A percentile compares a stretch with the other conserved stretches of the same genome.
Evolutionary conservation across 2,888 invertebrate genomes (phyloP).

Genomic region (Ornithoptera alexandrae): DNA sequence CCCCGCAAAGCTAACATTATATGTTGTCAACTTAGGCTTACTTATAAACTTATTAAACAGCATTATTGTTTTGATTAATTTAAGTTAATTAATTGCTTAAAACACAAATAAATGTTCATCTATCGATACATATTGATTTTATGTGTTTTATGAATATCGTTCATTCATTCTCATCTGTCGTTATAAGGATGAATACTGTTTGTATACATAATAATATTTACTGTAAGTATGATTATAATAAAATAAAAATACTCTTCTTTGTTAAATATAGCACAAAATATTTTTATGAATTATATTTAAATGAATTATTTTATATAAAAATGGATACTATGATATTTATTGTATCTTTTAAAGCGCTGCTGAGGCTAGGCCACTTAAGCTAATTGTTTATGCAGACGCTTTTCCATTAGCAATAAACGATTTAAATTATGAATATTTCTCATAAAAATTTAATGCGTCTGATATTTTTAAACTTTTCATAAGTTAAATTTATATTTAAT

Average conservation of each 20-base stretch:
- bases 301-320: conserved; percentile 30
- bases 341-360: background rate
- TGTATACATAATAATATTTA: background rate
- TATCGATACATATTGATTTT: no score
- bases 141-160: no score
- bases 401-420: conserved; percentile 4
- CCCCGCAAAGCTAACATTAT: no score
- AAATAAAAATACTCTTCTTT: background rate
- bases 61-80: no score
- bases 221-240: background rate
- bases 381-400: background rate
- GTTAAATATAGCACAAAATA: background rate
- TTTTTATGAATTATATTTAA: background rate
- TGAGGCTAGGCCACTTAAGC: background rate
- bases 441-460: background rate
- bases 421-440: background rate
- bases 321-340: conserved; percentile 1
- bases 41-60: no score
- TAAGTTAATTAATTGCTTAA: no score
- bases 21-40: no score
- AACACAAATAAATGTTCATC: no score
- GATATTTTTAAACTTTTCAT: background rate
- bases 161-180: no score
- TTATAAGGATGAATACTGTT: no score
- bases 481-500: no score